Base-by-base conservation (phyloP, 2,888 invertebrate genomes). In the Chromoteleia sp. region DNA sequence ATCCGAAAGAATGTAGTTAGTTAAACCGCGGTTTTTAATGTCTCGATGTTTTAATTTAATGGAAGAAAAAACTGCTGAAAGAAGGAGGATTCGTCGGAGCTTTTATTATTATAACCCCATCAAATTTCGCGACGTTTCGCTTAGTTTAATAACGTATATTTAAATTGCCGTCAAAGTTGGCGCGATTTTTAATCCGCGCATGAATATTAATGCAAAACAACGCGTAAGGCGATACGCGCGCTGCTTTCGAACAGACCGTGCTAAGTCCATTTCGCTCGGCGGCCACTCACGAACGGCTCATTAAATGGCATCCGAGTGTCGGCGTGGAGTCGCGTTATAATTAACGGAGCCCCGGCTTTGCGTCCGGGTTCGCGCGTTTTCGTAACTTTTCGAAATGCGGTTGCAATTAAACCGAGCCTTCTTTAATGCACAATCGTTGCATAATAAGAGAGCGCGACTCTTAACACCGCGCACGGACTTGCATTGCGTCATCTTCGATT, bases 141-240 rank as follows among this genome's bases (percentile, higher is more conserved):
- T 52, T 17, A 52, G 56, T 39, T 56, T 56, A 58, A 58, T 58
- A 41, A 25, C 25, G 39, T 41, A 41, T 41, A 58, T 58, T 39
- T 41, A 59, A 71, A 71, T 50, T 29, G 50, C 17, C 71, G 50
- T 59, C 59, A 71, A 71, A 71, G 71, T 59, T 59, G 58, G 71
- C 41, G 50, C 41, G 30, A 59, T 71, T 71, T 71, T 71, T 59
- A 71, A 71, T 71, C 50, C 71, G 71, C 50, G 59, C 71, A 73
- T 73, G 61, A 73, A 73, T 61, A 73, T 73, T 73, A 61, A 73
- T 61, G 52, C 39, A 19, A 33, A 59, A 71, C 50, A 59, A 50
- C 25, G 59, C 61, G 54, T 36, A 39, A 50, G 45, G 48, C 33
- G 58, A 58, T 45, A 70, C 45, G 56, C 67, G 43, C 41, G 8